Evolutionary conservation across 2,888 invertebrate genomes (phyloP).

Genomic region (Aporophyla nigra): DNA sequence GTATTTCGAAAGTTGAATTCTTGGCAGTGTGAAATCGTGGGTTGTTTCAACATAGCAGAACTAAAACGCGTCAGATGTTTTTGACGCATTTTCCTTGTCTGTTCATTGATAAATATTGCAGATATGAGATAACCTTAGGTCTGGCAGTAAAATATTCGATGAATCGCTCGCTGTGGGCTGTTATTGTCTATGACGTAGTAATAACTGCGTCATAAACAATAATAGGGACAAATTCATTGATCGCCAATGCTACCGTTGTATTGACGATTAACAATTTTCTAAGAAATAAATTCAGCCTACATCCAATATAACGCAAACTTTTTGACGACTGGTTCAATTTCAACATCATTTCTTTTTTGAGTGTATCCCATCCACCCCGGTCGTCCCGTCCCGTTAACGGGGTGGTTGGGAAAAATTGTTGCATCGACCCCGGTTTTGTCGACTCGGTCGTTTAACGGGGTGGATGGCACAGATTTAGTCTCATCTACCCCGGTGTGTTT

Average conservation of each 20-base stretch:
- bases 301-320: neutral
- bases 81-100: slow-evolving; percentile 46
- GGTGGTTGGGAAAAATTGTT: too few relatives aligned
- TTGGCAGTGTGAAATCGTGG: slow-evolving; percentile 16
- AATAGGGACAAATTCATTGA: too few relatives aligned
- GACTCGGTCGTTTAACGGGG: too few relatives aligned
- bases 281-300: neutral
- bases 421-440: too few relatives aligned
- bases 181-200: neutral
- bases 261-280: neutral
- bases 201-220: too few relatives aligned
- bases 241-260: neutral
- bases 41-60: slow-evolving; percentile 12
- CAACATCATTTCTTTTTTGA: neutral
- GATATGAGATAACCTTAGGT: slow-evolving; percentile 42
- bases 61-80: slow-evolving; percentile 29
- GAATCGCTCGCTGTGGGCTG: neutral
- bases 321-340: neutral
- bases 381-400: too few relatives aligned
- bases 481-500: too few relatives aligned
- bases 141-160: slow-evolving; percentile 23
- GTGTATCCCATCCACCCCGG: too few relatives aligned
- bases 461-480: too few relatives aligned
- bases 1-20: slow-evolving; percentile 22
- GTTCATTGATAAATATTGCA: slow-evolving; percentile 46